These are phyloP conservation scores for Microchrysa polita DNA, from an alignment of 2,888 invertebrate genomes.

Conservation along the genomic window DNA sequence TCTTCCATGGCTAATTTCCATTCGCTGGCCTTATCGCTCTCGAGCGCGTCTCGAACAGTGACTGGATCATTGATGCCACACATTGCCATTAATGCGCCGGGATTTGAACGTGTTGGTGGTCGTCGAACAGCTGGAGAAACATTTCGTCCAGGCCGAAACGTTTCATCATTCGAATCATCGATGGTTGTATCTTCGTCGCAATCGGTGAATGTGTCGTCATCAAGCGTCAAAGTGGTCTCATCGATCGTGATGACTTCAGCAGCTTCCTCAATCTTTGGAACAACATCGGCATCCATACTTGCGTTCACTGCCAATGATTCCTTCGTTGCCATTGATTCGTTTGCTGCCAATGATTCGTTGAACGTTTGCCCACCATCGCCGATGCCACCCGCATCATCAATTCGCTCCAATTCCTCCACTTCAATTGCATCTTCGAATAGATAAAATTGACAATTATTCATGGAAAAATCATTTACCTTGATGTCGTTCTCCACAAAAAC, in stretches of 20 bases:
- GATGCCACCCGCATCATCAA: too few species aligned
- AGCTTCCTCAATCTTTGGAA: too few species aligned
- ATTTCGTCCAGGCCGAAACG: background rate
- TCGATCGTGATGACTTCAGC: constrained; percentile 3
- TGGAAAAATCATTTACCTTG: background rate
- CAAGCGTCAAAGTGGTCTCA: too few species aligned
- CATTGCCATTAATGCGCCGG: constrained; percentile 1
- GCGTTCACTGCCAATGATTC: too few species aligned
- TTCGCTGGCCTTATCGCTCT: background rate
- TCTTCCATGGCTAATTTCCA: constrained; percentile 51
- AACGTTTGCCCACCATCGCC: background rate
- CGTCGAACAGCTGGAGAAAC: background rate
- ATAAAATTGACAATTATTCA: background rate
- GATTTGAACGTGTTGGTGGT: background rate
- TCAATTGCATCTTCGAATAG: too few species aligned
- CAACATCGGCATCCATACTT: too few species aligned
- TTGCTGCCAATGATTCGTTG: background rate
- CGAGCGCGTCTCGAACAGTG: background rate
- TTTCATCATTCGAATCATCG: background rate
- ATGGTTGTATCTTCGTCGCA: background rate
- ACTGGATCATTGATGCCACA: background rate
- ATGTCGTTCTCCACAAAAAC: constrained; percentile 2
- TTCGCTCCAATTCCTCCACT: too few species aligned
- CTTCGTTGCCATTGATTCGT: background rate
- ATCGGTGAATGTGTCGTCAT: background rate